Base-by-base conservation (phyloP, 2,113 vertebrate species). In the Malurus cyaneus region DNA sequence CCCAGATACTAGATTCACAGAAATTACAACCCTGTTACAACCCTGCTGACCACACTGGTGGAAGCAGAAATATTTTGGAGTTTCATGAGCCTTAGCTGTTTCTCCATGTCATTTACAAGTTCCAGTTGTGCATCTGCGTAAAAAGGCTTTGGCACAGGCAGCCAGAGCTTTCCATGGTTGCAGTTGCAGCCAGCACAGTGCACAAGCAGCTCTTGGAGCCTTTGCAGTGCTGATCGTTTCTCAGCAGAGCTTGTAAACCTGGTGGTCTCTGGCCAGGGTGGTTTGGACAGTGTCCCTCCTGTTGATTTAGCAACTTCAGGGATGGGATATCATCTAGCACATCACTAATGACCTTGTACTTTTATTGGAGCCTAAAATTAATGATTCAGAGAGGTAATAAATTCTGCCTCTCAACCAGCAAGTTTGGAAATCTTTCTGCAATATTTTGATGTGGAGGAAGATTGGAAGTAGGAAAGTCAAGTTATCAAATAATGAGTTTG, bases 1-100 rank as follows among this genome's bases (percentile, higher is more conserved):
- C 81, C 59, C 64, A 89, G 67, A 95, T 78, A 66, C 79, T 52
- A 49, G 81, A 88, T 95, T 95, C 72, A 94, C 92, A 96, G 95
- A 94, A 97, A 96, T 95, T 77, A 90, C 81, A 95, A 13, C 82
- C 60, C 81, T 80, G 87, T 95, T 77, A 90, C 81, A 95, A 13
- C 82, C 60, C 81, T 80, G 87, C 85, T 94, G 89, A 91, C 92
- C 92, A 90, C 82, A 34, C 60, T 88, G 93, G 93, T 93, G 12
- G 56, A 80, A 70, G 21, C 56, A 67, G 81, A 74, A 86, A 86
- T 83, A 60, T 86, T 93, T 80, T 69, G 83, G 85, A 90, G 86
- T 92, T 95, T 83, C 64, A 44, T 24, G 82, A 94, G 85, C 88
- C 46, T 77, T 62, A 83, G 64, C 81, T 74, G 61, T 93, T 96